Percentiles rank a stretch among this genome's conserved stretches.
These are phyloP conservation scores for Hydra vulgaris DNA, from an alignment of 30 jellyfish, hydroid and myxozoan species.

Conservation along the genomic window DNA sequence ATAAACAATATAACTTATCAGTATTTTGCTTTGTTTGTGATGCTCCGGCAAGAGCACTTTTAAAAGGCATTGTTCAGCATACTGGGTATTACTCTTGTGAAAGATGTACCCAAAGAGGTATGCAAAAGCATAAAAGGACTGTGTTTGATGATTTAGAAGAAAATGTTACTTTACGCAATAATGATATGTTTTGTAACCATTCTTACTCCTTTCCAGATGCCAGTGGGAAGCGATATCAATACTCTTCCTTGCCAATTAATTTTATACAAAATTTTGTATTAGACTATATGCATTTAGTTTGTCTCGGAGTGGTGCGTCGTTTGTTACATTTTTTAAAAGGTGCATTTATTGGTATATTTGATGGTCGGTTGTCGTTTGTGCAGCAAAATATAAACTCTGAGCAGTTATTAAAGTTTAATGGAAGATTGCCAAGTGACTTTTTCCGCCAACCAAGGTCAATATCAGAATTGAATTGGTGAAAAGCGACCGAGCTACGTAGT, in stretches of 20 bases:
- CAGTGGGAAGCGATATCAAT: not conserved
- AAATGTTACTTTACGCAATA: conserved; percentile 2
- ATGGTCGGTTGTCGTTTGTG: conserved; percentile 18
- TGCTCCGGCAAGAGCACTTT: conserved; percentile 52
- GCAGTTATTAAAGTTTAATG: conserved; percentile 10
- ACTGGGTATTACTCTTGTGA: conserved; percentile 42
- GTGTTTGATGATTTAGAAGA: conserved; percentile 20
- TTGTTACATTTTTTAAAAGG: conserved; percentile 12
- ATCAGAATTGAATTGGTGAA: conserved; percentile 33
- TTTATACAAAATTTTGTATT: conserved; percentile 17
- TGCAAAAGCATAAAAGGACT: too few species aligned
- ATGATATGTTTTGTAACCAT: not conserved
- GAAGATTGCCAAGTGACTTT: conserved; percentile 31
- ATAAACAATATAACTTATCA: conserved; percentile 1
- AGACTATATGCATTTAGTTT: conserved; percentile 27
- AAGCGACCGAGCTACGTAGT: conserved; percentile 48
- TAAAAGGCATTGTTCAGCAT: conserved; percentile 25
- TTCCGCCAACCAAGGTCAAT: conserved; percentile 42
- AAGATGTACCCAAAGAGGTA: conserved; percentile 28
- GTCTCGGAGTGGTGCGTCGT: conserved; percentile 34
- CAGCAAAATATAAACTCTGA: conserved; percentile 22
- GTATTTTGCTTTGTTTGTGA: conserved; percentile 24
- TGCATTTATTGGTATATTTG: conserved; percentile 7
- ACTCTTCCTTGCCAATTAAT: conserved; percentile 5
- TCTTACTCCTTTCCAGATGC: not conserved